phyloP scores from a whole-genome alignment of 2,888 invertebrate species.

The Melipona bicolor region DNA sequence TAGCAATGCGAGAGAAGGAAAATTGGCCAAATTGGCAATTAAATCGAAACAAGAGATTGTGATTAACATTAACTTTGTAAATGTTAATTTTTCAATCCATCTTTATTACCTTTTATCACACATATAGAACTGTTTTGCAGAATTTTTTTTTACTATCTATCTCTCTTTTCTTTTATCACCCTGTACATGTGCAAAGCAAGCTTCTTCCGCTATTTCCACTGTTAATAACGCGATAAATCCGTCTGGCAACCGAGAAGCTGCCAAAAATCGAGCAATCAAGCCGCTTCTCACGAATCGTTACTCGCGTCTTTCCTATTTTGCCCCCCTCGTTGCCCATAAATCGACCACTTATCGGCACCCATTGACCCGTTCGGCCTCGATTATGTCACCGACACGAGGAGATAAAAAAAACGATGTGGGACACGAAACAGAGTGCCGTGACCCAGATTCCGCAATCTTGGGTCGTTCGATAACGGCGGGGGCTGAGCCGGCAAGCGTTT shows the following conservation, averaged over 20 bases:
- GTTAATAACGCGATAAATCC: neutral
- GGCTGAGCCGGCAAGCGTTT: no score
- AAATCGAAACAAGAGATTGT: no score
- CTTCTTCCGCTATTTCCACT: neutral
- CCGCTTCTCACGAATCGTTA: neutral
- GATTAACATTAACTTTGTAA: no score
- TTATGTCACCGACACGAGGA: conserved; percentile 46
- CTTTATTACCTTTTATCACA: no score
- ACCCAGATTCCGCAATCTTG: conserved; percentile 68
- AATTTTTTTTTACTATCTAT: no score
- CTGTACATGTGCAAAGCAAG: neutral
- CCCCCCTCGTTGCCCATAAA: neutral
- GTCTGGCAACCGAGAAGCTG: neutral
- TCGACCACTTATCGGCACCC: conserved; percentile 28
- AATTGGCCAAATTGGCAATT: no score
- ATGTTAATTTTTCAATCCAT: no score
- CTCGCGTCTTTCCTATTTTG: neutral
- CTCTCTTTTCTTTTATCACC: no score
- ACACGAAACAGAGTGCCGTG: conserved; percentile 64
- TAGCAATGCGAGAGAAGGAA: neutral
- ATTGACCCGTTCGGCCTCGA: conserved; percentile 41
- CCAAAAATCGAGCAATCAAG: neutral
- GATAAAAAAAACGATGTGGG: conserved; percentile 64
- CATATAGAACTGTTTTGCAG: no score
- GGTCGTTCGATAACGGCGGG: conserved; percentile 61